phyloP scores from a whole-genome alignment of 2,797 vertebrate genomes.

The Sebastes taczanowskii region DNA sequence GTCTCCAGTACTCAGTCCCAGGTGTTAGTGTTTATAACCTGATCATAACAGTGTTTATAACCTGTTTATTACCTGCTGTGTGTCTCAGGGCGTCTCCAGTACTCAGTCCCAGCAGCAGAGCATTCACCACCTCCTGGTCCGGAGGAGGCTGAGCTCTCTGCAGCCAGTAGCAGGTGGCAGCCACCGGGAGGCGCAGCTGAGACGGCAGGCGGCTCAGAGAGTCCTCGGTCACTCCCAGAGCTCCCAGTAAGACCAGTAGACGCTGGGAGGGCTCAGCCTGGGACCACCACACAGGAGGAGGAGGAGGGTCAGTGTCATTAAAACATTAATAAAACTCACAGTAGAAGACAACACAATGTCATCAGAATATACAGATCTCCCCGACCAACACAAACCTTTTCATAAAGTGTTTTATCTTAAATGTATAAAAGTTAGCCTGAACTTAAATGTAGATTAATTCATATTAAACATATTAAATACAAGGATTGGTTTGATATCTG shows the following conservation, averaged over 20 bases:
- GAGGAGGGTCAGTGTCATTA: no score
- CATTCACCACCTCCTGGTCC: conserved; percentile 76
- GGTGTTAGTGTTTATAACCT: conserved; percentile 17
- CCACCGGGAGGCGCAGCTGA: conserved; percentile 76
- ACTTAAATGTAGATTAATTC: no score
- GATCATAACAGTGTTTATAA: background rate
- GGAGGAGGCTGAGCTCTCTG: conserved; percentile 67
- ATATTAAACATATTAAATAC: no score
- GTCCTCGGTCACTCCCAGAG: conserved; percentile 74
- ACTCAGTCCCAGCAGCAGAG: conserved; percentile 83
- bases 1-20: conserved; percentile 74
- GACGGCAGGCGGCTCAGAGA: conserved; percentile 65
- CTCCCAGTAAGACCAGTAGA: conserved; percentile 78
- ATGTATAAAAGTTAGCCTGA: no score
- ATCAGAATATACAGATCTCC: no score
- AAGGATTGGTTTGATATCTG: no score
- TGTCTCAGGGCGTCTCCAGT: conserved; percentile 50
- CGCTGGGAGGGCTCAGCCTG: conserved; percentile 71
- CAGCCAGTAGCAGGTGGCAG: conserved; percentile 84
- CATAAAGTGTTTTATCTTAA: no score
- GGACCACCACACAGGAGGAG: background rate
- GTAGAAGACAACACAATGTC: no score
- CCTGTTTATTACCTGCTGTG: background rate
- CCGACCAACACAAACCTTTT: no score
- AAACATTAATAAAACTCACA: no score